These are phyloP conservation scores for Heteractis magnifica DNA, from an alignment of 92 coral and sea anemone genomes.

Conservation along the genomic window DNA sequence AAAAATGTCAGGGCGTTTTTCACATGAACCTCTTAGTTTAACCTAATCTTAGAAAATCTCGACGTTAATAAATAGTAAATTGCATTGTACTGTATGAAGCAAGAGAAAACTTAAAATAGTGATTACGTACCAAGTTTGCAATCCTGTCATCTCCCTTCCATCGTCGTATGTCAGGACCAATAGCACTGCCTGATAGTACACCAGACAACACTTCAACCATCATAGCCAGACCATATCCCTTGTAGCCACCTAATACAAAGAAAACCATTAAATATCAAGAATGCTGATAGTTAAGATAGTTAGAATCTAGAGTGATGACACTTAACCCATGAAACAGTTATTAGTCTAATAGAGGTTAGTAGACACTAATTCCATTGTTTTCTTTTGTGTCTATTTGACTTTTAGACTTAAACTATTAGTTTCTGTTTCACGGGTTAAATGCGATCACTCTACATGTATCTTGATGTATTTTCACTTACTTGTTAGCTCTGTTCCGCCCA, in stretches of 20 bases:
- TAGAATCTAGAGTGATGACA: too few relatives aligned
- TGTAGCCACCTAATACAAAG: conserved; percentile 79
- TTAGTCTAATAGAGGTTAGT: too few relatives aligned
- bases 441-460: background rate
- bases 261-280: background rate
- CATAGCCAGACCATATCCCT: conserved; percentile 95
- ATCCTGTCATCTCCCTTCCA: conserved; percentile 82
- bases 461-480: background rate
- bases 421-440: too few relatives aligned
- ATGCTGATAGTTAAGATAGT: too few relatives aligned
- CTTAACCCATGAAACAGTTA: too few relatives aligned
- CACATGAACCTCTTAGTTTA: too few relatives aligned
- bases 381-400: too few relatives aligned
- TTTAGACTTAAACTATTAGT: too few relatives aligned
- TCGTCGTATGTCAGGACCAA: conserved; percentile 80
- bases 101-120: background rate
- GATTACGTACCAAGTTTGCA: conserved; percentile 76
- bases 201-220: conserved; percentile 96
- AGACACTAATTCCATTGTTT: too few relatives aligned
- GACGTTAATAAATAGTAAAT: too few relatives aligned
- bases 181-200: conserved; percentile 83
- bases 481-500: conserved; percentile 82
- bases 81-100: background rate
- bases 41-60: too few relatives aligned
- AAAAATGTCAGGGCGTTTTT: too few relatives aligned